phyloP scores from a whole-genome alignment of 2,888 invertebrate genomes.

The Hemaris fuciformis region DNA sequence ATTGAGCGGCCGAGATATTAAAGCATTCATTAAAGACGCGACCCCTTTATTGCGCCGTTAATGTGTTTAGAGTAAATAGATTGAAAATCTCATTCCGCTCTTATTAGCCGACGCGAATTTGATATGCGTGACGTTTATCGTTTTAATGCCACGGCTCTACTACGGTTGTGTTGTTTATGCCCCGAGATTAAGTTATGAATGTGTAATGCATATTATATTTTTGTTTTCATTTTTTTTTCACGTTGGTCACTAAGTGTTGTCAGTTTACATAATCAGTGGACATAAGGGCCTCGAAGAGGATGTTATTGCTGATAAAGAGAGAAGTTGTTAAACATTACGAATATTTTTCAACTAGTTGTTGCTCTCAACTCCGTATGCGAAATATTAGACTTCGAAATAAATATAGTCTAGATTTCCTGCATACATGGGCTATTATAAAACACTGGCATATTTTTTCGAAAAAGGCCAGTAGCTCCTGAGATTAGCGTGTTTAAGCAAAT shows the following conservation, averaged over 20 bases:
- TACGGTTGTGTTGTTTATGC: background rate
- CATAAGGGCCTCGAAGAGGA: no score
- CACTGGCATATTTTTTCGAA: no score
- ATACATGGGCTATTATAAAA: no score
- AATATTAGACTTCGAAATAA: no score
- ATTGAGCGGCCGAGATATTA: constrained; percentile 27
- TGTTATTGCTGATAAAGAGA: no score
- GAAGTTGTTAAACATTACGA: no score
- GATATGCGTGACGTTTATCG: constrained; percentile 13
- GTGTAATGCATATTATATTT: background rate
- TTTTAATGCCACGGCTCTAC: background rate
- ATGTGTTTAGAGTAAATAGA: constrained; percentile 34
- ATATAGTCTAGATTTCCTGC: no score
- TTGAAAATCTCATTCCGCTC: constrained; percentile 14
- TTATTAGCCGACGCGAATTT: constrained; percentile 5
- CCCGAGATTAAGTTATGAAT: background rate
- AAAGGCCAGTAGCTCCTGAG: no score
- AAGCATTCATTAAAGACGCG: constrained; percentile 15
- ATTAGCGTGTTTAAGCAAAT: background rate
- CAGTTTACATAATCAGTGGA: no score
- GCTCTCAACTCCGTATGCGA: no score
- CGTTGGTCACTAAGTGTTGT: no score
- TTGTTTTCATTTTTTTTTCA: background rate
- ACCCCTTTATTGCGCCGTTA: constrained; percentile 27
- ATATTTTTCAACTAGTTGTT: no score